Base-by-base conservation (phyloP, 2,113 vertebrate species). In the Eolophus roseicapilla region DNA sequence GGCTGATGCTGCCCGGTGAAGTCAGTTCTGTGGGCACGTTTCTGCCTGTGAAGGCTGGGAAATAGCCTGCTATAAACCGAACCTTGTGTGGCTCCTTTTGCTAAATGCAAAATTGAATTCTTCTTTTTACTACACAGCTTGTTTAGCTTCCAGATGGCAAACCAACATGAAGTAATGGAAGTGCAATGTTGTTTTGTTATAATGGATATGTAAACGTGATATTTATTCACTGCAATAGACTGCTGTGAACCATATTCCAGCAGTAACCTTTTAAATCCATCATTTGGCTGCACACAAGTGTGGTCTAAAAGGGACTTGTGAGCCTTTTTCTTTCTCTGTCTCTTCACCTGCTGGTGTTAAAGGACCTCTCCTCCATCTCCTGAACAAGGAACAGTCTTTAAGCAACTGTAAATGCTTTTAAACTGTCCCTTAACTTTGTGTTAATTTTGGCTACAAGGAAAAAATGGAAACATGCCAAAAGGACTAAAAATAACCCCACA, bases 151-250 rank as follows among this genome's bases (percentile, higher is more conserved):
- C 98, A 98, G 98, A 98, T 98, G 98, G 98, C 43, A 93, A 96
- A 94, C 95, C 97, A 96, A 97, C 97, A 46, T 96, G 97, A 97
- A 97, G 95, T 92, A 96, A 96, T 86, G 94, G 95, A 95, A 97
- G 92, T 47, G 86, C 93, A 62, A 47, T 77, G 2, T 67, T 62
- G 93, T 94, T 96, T 86, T 97, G 95, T 94, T 97, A 82, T 95
- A 98, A 97, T 91, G 97, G 97, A 92, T 97, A 97, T 97, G 98
- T 97, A 98, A 98, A 97, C 95, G 79, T 97, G 96, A 97, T 98
- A 95, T 96, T 97, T 98, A 97, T 21, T 97, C 97, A 97, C 98
- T 96, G 96, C 88, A 78, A 68, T 93, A 95, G 97, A 95, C 96
- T 97, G 94, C 96, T 94, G 95, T 25, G 82, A 96, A 90, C 63